Evolutionary conservation across 2,113 vertebrate species (phyloP), one percentile per base, ranked within the genome.

Genomic region (Rynchops niger): DNA sequence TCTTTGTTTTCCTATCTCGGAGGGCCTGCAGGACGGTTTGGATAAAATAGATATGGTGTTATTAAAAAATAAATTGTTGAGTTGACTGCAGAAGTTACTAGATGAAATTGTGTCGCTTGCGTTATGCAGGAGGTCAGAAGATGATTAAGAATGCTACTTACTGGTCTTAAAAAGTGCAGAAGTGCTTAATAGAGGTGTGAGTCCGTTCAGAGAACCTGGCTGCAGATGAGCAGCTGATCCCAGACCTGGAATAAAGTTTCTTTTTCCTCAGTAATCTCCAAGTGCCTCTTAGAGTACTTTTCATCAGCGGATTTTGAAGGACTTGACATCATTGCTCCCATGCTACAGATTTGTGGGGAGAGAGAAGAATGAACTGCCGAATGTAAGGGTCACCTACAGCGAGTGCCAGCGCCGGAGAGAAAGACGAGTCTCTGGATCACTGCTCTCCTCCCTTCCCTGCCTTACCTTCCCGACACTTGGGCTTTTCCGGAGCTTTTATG

Each of bases 1-100:
- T 71, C 88, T 95, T 93, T 40, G 86, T 92, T 86, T 93, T 62
- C 86, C 90, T 81, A 77, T 93, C 83, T 95, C 86, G 15, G 59
- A 67, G 70, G 50, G 58, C 40, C 52, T 43, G 70, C 52, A 47
- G 80, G 93, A 63, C 76, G 78, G 71, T 16, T 62, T 23, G 52
- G 71, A 84, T 95, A 43, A 95, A 97, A 97, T 86, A 96, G 74
- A 74, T 61, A 90, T 76, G 38, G 53, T 12, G 77, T 53, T 76
- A 73, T 77, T 85, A 89, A 93, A 95, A 86, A 76, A 79, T 85
- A 53, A 93, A 56, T 21, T 18, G 42, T 53, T 10, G 42, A 22
- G 52, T 25, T 92, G 23, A 12, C 43, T 43, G 84, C 49, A 43
- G 89, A 5, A 87, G 25, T 66, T 42, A 55, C 8, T 9, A 42